Conservation (phyloP, 2,113 vertebrate genomes). For the Mellivora capensis region DNA sequence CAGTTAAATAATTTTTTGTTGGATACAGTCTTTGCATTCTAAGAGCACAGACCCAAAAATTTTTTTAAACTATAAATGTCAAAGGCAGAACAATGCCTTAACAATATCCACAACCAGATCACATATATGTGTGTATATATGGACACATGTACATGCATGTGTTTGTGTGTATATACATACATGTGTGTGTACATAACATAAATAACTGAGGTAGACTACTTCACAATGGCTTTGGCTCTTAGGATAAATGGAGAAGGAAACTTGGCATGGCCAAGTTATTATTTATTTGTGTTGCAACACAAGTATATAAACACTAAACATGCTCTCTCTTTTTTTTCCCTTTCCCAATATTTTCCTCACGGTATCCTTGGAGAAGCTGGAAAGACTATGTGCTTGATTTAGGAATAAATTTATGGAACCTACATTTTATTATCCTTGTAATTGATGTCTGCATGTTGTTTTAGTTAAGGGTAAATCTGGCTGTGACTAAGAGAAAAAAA, state of each 20-base stretch:
- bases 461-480: background rate
- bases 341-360: background rate
- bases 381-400: background rate
- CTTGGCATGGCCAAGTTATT: background rate
- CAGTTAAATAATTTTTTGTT: background rate
- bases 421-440: background rate
- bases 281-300: background rate
- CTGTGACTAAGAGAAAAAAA: background rate
- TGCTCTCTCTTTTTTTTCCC: background rate
- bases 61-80: background rate
- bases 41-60: background rate
- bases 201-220: background rate
- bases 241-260: background rate
- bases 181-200: background rate
- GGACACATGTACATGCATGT: background rate
- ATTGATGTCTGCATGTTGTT: background rate
- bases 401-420: background rate
- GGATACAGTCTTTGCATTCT: background rate
- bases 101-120: background rate
- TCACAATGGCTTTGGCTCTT: background rate
- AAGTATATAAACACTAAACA: background rate
- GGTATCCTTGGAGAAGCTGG: background rate
- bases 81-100: background rate
- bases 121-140: background rate
- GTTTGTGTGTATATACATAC: background rate